Evolutionary conservation across 2,113 vertebrate species (phyloP).

Genomic region (Marcusenius ussheri): DNA sequence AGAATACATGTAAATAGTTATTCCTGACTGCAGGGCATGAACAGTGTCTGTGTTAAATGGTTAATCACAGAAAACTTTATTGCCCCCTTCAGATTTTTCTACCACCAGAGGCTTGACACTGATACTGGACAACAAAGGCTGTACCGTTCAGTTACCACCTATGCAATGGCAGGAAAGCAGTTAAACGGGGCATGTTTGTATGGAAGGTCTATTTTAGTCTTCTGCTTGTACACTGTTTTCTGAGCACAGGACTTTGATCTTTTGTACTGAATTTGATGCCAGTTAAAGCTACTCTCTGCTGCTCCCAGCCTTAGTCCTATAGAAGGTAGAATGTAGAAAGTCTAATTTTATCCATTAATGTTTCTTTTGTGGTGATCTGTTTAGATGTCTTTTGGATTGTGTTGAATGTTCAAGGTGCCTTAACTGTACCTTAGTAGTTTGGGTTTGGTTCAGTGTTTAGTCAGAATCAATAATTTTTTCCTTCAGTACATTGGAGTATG

Average conservation of each 20-base stretch:
- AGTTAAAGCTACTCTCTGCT: not conserved
- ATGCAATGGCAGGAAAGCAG: not conserved
- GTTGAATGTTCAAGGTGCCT: not conserved
- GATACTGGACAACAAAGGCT: not conserved
- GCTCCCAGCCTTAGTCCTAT: not conserved
- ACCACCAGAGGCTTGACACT: not conserved
- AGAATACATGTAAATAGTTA: not conserved
- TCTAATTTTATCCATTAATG: not conserved
- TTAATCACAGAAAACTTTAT: not conserved
- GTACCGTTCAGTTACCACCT: not conserved
- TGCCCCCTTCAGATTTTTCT: not conserved
- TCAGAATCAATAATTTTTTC: not conserved
- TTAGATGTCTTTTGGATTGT: not conserved
- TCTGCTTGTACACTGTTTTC: not conserved
- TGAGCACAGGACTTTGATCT: not conserved
- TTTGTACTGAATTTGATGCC: not conserved
- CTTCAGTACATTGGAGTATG: not conserved
- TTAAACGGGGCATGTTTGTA: not conserved
- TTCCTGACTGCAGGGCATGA: not conserved
- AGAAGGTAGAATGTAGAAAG: not conserved
- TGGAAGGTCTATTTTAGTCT: not conserved
- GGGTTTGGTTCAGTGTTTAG: not conserved
- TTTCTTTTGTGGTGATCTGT: not conserved
- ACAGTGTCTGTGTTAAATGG: not conserved
- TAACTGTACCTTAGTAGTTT: not conserved